A percentile compares a stretch with the other conserved stretches of the same genome.
These are phyloP conservation scores for Apantesis nais DNA, from an alignment of 2,888 invertebrate species.

Conservation along the genomic window DNA sequence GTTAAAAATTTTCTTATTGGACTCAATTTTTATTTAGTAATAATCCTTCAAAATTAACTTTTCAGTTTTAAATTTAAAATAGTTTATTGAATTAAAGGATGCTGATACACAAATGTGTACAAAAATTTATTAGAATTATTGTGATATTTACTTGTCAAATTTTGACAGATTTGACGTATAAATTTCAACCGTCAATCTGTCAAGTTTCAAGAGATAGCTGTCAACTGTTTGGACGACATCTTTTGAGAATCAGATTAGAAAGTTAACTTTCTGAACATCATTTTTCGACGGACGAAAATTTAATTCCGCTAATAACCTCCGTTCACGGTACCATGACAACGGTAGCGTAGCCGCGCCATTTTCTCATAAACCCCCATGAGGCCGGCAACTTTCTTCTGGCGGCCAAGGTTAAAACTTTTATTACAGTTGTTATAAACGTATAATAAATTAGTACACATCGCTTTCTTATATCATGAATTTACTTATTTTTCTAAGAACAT, in stretches of 20 bases:
- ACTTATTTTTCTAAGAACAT: conserved; percentile 13
- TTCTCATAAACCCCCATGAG: conserved; percentile 12
- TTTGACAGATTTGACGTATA: neutral
- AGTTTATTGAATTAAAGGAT: neutral
- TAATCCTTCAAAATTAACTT: too few relatives aligned
- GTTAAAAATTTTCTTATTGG: too few relatives aligned
- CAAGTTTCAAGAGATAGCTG: neutral
- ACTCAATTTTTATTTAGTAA: too few relatives aligned
- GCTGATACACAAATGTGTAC: too few relatives aligned
- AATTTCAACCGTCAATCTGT: neutral
- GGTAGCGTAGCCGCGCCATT: conserved; percentile 5
- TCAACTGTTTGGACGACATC: neutral
- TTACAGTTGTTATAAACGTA: neutral
- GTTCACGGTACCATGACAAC: conserved; percentile 17
- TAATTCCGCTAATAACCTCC: conserved; percentile 16
- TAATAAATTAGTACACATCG: conserved; percentile 4
- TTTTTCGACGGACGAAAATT: conserved; percentile 8
- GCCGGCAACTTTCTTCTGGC: conserved; percentile 40
- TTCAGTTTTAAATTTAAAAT: neutral
- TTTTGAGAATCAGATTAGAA: conserved; percentile 17
- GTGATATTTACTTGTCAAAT: neutral
- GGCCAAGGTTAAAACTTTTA: neutral
- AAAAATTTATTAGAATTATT: too few relatives aligned
- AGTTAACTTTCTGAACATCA: conserved; percentile 14
- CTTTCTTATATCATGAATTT: conserved; percentile 39